Percentiles rank a stretch among this genome's conserved stretches.
Conservation (phyloP, 2,888 invertebrate species). For the Dicycla oo region DNA sequence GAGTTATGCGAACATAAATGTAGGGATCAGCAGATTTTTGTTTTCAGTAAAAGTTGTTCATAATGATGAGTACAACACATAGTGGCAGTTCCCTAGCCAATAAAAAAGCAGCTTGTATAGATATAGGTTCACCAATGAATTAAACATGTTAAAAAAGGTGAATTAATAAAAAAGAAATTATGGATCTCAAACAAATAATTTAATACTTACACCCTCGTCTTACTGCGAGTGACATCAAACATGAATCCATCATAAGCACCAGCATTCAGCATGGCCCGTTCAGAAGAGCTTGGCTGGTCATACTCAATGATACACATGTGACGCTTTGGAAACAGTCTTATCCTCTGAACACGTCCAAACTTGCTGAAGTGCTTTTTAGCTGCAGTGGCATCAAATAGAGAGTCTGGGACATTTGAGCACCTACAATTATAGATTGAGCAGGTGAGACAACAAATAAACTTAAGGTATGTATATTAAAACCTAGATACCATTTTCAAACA, state of each 20-base stretch:
- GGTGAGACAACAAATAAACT: neutral
- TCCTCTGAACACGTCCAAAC: slow-evolving; percentile 93
- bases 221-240: slow-evolving; percentile 91
- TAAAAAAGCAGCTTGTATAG: too few species aligned
- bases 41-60: too few species aligned
- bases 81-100: too few species aligned
- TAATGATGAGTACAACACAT: too few species aligned
- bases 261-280: slow-evolving; percentile 90
- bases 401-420: slow-evolving; percentile 92
- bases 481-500: neutral
- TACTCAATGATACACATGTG: slow-evolving; percentile 93
- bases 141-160: neutral
- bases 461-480: neutral
- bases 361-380: slow-evolving; percentile 93
- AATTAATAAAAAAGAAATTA: neutral
- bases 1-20: too few species aligned
- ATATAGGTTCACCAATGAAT: neutral
- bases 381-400: slow-evolving; percentile 90
- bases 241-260: slow-evolving; percentile 91
- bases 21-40: too few species aligned
- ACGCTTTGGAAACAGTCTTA: slow-evolving; percentile 92
- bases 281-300: slow-evolving; percentile 90
- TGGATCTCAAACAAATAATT: neutral
- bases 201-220: slow-evolving; percentile 82
- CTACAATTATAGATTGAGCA: slow-evolving; percentile 72